phyloP scores from a whole-genome alignment of 2,888 invertebrate genomes.

The Netelia fuscicornis region DNA sequence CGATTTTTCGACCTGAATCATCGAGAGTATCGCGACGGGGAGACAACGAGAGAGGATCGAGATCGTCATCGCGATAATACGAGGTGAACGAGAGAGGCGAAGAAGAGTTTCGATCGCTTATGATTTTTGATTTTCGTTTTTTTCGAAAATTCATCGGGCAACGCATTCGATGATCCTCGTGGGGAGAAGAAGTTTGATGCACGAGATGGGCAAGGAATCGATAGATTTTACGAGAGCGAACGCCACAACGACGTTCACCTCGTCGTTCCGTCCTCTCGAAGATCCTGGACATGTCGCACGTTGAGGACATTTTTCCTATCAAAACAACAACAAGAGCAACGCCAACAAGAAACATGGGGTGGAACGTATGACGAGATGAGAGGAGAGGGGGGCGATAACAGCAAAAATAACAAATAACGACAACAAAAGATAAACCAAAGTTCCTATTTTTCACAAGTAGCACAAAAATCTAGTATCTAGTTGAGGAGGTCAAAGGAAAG shows the following conservation, averaged over 20 bases:
- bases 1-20: slow-evolving; percentile 51
- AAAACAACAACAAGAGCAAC: slow-evolving; percentile 23
- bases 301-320: slow-evolving; percentile 20
- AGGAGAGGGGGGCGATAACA: slow-evolving; percentile 39
- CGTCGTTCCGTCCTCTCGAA: slow-evolving; percentile 32
- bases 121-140: not conserved
- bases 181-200: slow-evolving; percentile 13
- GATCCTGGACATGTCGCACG: slow-evolving; percentile 37
- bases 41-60: slow-evolving; percentile 23
- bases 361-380: slow-evolving; percentile 54
- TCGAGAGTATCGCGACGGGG: slow-evolving; percentile 35
- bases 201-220: slow-evolving; percentile 59
- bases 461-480: slow-evolving; percentile 61
- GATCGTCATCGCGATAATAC: slow-evolving; percentile 39
- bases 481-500: slow-evolving; percentile 48
- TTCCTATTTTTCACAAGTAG: slow-evolving; percentile 83
- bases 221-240: slow-evolving; percentile 52
- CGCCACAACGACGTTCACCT: slow-evolving; percentile 47
- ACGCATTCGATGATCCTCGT: slow-evolving; percentile 26
- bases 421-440: slow-evolving; percentile 81
- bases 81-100: slow-evolving; percentile 38
- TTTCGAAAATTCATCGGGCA: not conserved
- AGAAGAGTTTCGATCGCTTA: slow-evolving; percentile 1
- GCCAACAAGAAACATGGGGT: slow-evolving; percentile 30
- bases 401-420: slow-evolving; percentile 36